Base-by-base conservation (phyloP, 2,888 invertebrate species). In the Nudaria mundana region DNA sequence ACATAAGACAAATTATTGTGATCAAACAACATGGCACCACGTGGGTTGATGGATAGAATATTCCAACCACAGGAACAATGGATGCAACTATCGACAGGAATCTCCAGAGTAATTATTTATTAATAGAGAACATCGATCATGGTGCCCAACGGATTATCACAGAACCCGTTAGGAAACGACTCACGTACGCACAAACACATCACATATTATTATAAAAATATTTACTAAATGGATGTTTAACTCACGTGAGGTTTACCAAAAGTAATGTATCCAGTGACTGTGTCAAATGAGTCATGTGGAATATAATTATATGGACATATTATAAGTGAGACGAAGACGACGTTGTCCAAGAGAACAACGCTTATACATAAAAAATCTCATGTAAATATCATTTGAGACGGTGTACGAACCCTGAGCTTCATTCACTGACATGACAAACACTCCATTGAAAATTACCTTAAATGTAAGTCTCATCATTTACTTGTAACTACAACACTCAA, bases 61-160 rank as follows among this genome's bases (percentile, higher is more conserved):
- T 62, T 73, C 2, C 7, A 74, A 71, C 74, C 64, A 48, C 54
- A 63, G 70, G 72, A 81, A 86, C 85, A 87, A 87, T 85, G 74
- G 76, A 69, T 64, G 68, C 60, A 66, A 29, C 65, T 75, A 81
- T 76, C 76, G 72, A 70, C 68, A 69, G 72, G 75, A 67, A 81
- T 78, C 77, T 71, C 68, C 65, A 56, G 56, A 66, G 78, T 87
- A 86, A 87, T 88, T 87, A 86, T 86, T 83, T 81, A 78, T 77
- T 82, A 71, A 78, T 59, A 52, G 52, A 51, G 59, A 57, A 62
- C 73, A 84, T 87, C 84, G 65, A 86, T 85, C 86, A 81, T 54
- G 22, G 37, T 48, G 60, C 63, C 63, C 59, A 55, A 53, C 53
- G 50, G 61, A 55, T 59, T 59, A 43, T 52, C 46, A 40, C 13